Percentiles rank a stretch among this genome's conserved stretches.
Evolutionary conservation across 2,888 invertebrate genomes (phyloP).

Genomic region (Campoplex capitator): DNA sequence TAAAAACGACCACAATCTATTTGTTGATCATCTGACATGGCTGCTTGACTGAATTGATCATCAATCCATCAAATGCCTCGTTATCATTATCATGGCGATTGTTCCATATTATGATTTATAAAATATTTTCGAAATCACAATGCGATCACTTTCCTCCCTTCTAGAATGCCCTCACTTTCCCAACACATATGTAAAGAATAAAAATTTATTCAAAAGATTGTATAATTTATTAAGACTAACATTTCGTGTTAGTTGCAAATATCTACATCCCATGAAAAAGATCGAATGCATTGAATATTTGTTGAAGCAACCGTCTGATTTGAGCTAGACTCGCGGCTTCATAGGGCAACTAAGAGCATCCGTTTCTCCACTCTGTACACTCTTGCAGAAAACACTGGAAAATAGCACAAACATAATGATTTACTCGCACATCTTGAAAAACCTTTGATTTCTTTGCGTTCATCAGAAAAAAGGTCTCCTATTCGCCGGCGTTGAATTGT

Average conservation of each 20-base stretch:
- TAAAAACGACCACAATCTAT: conserved; percentile 17
- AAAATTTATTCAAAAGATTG: not conserved
- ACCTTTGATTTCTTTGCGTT: too few species aligned
- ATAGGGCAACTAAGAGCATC: too few species aligned
- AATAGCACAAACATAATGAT: too few species aligned
- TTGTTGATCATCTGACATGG: conserved; percentile 43
- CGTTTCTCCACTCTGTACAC: too few species aligned
- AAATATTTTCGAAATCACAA: not conserved
- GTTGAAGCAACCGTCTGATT: too few species aligned
- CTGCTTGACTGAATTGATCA: conserved; percentile 21
- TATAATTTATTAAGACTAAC: too few species aligned
- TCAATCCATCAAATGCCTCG: not conserved
- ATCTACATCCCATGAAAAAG: too few species aligned
- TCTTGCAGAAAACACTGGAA: too few species aligned
- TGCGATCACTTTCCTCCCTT: not conserved
- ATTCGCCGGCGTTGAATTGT: conserved; percentile 69
- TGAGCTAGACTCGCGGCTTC: too few species aligned
- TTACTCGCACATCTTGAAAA: too few species aligned
- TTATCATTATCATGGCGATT: not conserved
- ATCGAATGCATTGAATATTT: too few species aligned
- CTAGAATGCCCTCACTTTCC: not conserved
- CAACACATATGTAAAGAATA: not conserved
- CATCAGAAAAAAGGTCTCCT: not conserved
- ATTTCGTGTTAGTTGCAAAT: too few species aligned
- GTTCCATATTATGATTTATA: not conserved